phyloP scores from a whole-genome alignment of 2,797 vertebrate genomes.

The Scolopax bukidnonensis region DNA sequence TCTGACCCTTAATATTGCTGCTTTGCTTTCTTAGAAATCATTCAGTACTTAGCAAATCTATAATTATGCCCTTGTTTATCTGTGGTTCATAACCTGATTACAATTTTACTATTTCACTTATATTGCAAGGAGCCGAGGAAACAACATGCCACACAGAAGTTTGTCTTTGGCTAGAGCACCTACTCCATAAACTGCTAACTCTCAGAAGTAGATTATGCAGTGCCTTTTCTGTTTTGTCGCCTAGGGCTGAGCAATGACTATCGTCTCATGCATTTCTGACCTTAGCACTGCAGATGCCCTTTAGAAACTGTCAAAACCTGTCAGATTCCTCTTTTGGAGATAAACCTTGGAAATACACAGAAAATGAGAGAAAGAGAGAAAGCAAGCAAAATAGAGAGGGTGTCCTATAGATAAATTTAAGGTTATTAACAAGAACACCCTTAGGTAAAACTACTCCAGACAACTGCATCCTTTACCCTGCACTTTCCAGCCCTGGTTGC shows the following conservation, averaged over 20 bases:
- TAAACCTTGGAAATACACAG: conserved; percentile 15
- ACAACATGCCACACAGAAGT: background rate
- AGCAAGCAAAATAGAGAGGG: background rate
- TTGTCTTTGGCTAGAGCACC: background rate
- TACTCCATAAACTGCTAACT: background rate
- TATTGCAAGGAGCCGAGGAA: background rate
- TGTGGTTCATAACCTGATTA: background rate
- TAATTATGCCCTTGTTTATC: background rate
- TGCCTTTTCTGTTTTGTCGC: background rate
- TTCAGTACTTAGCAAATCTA: background rate
- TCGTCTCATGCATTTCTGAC: conserved; percentile 61
- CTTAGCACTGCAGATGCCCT: conserved; percentile 44
- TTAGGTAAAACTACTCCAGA: background rate
- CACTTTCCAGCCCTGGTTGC: background rate
- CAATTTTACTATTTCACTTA: background rate
- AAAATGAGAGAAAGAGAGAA: background rate
- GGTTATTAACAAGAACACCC: conserved; percentile 23
- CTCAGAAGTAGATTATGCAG: background rate
- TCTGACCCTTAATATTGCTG: background rate
- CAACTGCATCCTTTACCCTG: conserved; percentile 2
- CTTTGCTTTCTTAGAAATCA: background rate
- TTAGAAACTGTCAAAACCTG: conserved; percentile 70
- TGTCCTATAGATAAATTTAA: conserved; percentile 3
- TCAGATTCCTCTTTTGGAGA: conserved; percentile 39
- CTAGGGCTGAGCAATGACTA: background rate